These are phyloP conservation scores for Hecatera dysodea DNA, from an alignment of 2,888 invertebrate genomes.

Conservation along the genomic window DNA sequence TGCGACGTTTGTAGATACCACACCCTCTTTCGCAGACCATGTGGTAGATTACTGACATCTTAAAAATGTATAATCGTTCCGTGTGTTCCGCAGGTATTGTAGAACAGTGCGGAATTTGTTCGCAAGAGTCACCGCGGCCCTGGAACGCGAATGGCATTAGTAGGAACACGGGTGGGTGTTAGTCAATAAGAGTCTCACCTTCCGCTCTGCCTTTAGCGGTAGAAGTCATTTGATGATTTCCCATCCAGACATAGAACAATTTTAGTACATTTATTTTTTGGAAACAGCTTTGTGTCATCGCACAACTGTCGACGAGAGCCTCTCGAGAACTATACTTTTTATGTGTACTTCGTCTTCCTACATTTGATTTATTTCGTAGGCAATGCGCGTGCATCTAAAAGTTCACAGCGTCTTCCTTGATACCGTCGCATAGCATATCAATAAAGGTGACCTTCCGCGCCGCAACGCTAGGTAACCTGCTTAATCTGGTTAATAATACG, in stretches of 20 bases:
- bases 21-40: not conserved
- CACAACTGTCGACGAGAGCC: not conserved
- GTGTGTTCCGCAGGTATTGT: too few relatives aligned
- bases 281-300: too few relatives aligned
- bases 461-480: conserved; percentile 5
- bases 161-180: too few relatives aligned
- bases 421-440: not conserved
- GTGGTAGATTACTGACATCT: not conserved
- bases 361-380: not conserved
- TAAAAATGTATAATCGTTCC: not conserved
- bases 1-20: not conserved
- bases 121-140: too few relatives aligned
- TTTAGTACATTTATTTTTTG: too few relatives aligned
- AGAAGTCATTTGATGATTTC: too few relatives aligned
- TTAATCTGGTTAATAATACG: too few relatives aligned
- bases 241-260: too few relatives aligned
- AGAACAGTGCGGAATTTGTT: too few relatives aligned
- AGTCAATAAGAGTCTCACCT: too few relatives aligned
- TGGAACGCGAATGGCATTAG: too few relatives aligned
- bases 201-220: too few relatives aligned
- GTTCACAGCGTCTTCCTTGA: conserved; percentile 37
- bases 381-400: conserved; percentile 18
- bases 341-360: conserved; percentile 3
- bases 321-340: not conserved
- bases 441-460: conserved; percentile 38